Percentiles rank a stretch among this genome's conserved stretches.
Conservation (phyloP, 1,140 invertebrate genomes). For the Propsilocerus akamusi region DNA sequence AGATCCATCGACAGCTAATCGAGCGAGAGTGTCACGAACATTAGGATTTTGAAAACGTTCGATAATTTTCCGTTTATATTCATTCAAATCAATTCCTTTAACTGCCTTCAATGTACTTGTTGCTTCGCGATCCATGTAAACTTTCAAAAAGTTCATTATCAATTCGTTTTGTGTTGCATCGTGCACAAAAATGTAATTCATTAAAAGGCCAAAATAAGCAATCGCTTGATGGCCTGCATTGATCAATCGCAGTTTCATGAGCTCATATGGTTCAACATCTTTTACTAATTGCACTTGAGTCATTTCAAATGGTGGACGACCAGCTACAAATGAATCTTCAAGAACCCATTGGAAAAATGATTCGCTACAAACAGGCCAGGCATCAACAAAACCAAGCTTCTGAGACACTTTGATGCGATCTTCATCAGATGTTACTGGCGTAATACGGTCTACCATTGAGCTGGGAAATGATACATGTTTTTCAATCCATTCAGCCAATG, state of each 20-base stretch:
- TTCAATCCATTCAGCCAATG: not conserved
- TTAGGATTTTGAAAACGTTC: not conserved
- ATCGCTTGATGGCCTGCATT: not conserved
- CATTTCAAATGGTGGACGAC: not conserved
- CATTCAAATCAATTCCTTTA: not conserved
- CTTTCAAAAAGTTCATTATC: not conserved
- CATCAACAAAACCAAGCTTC: not conserved
- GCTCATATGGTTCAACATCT: conserved; percentile 3
- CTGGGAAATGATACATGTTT: not conserved
- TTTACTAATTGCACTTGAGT: not conserved
- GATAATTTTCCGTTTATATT: not conserved
- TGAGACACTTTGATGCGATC: not conserved
- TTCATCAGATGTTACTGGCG: not conserved
- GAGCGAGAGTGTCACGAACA: not conserved
- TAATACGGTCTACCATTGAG: conserved; percentile 3
- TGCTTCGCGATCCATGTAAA: not conserved
- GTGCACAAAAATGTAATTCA: not conserved
- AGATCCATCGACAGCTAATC: not conserved
- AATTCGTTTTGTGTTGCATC: not conserved
- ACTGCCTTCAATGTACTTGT: not conserved
- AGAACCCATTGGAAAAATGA: not conserved
- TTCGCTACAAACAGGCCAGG: not conserved
- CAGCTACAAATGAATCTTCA: conserved; percentile 1
- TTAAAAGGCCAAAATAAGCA: not conserved
- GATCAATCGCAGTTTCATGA: conserved; percentile 1